Evolutionary conservation across 2,888 invertebrate genomes (phyloP), one percentile per base, ranked within the genome.

Genomic region (Neoscelio sp.): DNA sequence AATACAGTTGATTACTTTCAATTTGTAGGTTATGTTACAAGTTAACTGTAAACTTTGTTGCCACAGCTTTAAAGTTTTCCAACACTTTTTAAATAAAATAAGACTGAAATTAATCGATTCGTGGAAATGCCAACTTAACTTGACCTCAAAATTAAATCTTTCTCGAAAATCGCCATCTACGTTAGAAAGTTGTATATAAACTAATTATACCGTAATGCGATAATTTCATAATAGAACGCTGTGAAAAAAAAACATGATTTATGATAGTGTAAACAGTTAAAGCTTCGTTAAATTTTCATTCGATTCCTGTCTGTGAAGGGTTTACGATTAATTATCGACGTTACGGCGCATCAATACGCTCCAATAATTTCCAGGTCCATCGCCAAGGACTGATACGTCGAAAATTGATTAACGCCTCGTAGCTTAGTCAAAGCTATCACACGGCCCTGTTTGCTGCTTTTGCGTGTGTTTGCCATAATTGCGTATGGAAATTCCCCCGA

Each of bases 331-430:
- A 83, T 83, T 82, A 83, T 75, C 77, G 73, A 78, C 67, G 76
- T 77, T 80, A 71, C 74, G 82, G 76, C 71, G 70, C 78, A 78
- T 78, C 77, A 77, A 78, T 82, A 52, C 73, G 80, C 77, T 62
- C 78, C 78, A 82, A 78, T 84, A 78, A 83, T 81, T 76, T 80
- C 46, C 65, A 62, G 77, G 75, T 75, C 74, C 75, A 81, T 65
- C 77, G 75, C 75, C 71, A 68, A 73, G 74, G 78, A 80, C 81
- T 82, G 82, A 82, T 82, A 82, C 74, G 74, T 81, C 80, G 80
- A 82, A 82, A 84, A 84, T 83, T 83, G 82, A 83, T 84, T 84
- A 84, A 82, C 81, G 76, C 81, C 54, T 80, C 76, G 64, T 78
- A 81, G 77, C 73, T 75, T 62, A 68, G 78, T 82, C 80, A 80